phyloP scores from a whole-genome alignment of 53 echinoderm and acorn worm genomes.

The Paelopatides confundens region DNA sequence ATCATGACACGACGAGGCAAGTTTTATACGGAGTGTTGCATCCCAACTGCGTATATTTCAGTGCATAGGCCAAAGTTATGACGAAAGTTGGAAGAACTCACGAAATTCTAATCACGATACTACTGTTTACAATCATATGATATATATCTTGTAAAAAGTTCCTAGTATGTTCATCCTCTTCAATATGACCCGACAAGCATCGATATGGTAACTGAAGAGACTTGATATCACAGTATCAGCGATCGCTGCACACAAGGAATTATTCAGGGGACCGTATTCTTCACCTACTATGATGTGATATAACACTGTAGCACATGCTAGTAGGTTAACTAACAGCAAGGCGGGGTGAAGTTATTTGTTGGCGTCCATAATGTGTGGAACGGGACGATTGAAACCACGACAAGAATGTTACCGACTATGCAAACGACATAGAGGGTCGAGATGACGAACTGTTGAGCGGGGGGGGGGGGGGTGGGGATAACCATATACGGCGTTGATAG shows the following conservation, averaged over 20 bases:
- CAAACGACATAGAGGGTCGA: not conserved
- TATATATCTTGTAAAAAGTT: not conserved
- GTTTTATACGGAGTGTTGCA: not conserved
- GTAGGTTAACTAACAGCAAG: not conserved
- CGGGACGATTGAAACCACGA: not conserved
- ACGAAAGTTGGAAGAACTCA: not conserved
- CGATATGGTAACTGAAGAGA: slow-evolving; percentile 8
- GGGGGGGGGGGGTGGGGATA: no score
- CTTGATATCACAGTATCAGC: not conserved
- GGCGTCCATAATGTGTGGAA: not conserved
- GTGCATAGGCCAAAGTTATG: not conserved
- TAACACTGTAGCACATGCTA: not conserved
- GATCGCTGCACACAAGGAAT: not conserved
- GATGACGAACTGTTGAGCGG: not conserved
- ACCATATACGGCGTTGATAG: no score
- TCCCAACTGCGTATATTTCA: not conserved
- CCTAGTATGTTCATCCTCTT: not conserved
- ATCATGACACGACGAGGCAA: not conserved
- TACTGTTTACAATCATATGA: no score
- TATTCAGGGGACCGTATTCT: not conserved
- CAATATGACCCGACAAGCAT: not conserved
- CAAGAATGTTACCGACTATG: slow-evolving; percentile 10
- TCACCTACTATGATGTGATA: not conserved
- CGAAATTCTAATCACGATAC: not conserved
- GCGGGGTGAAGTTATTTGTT: not conserved